Base-by-base conservation (phyloP, 1,140 invertebrate genomes). In the Lordiphosa stackelbergi region DNA sequence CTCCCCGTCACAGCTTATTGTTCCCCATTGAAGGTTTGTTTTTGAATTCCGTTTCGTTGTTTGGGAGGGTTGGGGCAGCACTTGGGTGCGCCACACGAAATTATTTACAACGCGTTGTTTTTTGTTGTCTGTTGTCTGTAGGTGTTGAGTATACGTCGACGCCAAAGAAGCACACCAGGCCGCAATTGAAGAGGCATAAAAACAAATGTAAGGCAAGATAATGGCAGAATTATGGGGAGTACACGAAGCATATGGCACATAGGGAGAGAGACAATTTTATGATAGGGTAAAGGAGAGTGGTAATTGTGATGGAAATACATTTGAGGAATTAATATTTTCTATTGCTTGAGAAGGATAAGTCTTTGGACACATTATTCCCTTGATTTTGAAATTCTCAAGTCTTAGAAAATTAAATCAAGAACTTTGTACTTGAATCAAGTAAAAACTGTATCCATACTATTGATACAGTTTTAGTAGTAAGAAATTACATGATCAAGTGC, bases 121-220 rank as follows among this genome's bases (percentile, higher is more conserved):
- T 37, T 37, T 55, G 28, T 55, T 56, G 38, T 16, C 38, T 31
- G 7, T 31, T 19, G 38, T 16, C 38, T 31, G 9, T 36, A 42
- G 48, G 47, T 19, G 13, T 24, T 40, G 35, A 6, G 9, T 13
- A 19, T 34, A 43, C 13, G 36, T 31, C 42, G 34, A 49, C 47
- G 47, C 19, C 47, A 49, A 36, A 46, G 43, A 8, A 13, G 43
- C 11, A 46, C 12, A 41, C 8, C 8, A 2, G 42, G 37, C 5
- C 40, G 47, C 43, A 55, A 56, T 65, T 46, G 61, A 60, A 74
- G 60, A 62, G 60, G 61, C 59, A 62, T 58, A 66, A 69, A 64
- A 68, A 68, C 64, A 57, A 68, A 66, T 70, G 37, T 55, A 66
- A 55, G 73, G 42, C 70, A 65, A 70, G 71, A 81, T 79, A 79